phyloP scores from a whole-genome alignment of 2,797 vertebrate genomes.

The Cyclura pinguis region DNA sequence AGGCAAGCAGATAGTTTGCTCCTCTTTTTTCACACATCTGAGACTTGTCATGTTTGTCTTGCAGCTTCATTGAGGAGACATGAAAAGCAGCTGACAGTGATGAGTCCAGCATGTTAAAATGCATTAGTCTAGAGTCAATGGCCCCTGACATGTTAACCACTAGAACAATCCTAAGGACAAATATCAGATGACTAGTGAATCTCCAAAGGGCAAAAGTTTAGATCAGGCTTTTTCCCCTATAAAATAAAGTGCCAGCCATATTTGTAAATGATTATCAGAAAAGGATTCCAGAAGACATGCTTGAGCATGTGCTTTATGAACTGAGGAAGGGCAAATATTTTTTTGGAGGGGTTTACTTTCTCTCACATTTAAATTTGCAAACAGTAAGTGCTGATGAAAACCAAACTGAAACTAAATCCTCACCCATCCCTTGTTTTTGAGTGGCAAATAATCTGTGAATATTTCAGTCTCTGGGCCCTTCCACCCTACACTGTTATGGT shows the following conservation, averaged over 20 bases:
- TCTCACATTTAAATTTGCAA: background rate
- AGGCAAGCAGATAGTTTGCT: conserved; percentile 20
- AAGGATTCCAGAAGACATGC: background rate
- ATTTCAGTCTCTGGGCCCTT: background rate
- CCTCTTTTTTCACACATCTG: background rate
- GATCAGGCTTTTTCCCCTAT: background rate
- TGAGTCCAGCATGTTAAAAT: conserved; percentile 50
- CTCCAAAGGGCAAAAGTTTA: background rate
- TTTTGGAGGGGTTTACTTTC: background rate
- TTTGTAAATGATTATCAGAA: background rate
- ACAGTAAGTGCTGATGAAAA: background rate
- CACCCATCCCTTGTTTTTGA: background rate
- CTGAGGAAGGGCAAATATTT: background rate
- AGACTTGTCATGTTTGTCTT: conserved; percentile 35
- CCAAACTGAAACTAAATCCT: background rate
- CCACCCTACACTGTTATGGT: no score
- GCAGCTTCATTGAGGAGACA: conserved; percentile 27
- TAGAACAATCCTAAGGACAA: conserved; percentile 24
- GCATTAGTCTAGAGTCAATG: conserved; percentile 13
- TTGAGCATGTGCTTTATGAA: background rate
- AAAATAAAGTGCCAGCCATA: rapidly evolving
- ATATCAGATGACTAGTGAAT: background rate
- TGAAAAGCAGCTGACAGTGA: background rate
- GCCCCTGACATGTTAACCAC: background rate
- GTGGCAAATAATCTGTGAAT: background rate